These are phyloP conservation scores for Eriosoma lanigerum DNA, from an alignment of 1,140 invertebrate species.

Conservation along the genomic window DNA sequence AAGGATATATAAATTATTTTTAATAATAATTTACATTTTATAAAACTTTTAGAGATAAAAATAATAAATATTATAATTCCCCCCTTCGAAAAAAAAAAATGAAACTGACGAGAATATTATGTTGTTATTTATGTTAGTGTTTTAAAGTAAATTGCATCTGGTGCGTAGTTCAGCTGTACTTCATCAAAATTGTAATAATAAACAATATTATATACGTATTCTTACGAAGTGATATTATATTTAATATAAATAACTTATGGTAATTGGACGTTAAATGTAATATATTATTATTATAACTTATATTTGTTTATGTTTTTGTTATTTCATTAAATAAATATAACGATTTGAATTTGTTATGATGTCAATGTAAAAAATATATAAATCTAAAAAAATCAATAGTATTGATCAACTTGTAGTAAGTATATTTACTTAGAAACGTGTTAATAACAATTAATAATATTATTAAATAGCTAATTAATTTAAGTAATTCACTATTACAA, in stretches of 20 bases:
- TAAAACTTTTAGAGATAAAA: not conserved
- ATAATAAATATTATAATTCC: not conserved
- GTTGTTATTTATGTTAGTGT: not conserved
- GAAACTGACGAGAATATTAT: not conserved
- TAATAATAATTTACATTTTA: not conserved
- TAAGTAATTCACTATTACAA: too few relatives aligned
- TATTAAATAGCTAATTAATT: too few relatives aligned
- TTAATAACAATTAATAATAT: too few relatives aligned
- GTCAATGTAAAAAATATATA: too few relatives aligned
- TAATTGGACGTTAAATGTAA: not conserved
- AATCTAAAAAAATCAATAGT: too few relatives aligned
- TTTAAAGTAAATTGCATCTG: not conserved
- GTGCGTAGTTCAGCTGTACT: not conserved
- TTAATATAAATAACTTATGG: conserved; percentile 14
- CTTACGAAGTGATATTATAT: not conserved
- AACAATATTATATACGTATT: not conserved
- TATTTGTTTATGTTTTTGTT: too few relatives aligned
- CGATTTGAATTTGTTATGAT: too few relatives aligned
- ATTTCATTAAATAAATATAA: too few relatives aligned
- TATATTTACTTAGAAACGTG: too few relatives aligned
- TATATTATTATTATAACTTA: not conserved
- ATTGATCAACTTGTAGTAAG: too few relatives aligned
- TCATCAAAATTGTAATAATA: conserved; percentile 6
- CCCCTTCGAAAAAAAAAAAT: not conserved
- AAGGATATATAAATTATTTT: not conserved